These are phyloP conservation scores for Aepyceros melampus DNA, from an alignment of 2,113 vertebrate genomes.

Conservation along the genomic window DNA sequence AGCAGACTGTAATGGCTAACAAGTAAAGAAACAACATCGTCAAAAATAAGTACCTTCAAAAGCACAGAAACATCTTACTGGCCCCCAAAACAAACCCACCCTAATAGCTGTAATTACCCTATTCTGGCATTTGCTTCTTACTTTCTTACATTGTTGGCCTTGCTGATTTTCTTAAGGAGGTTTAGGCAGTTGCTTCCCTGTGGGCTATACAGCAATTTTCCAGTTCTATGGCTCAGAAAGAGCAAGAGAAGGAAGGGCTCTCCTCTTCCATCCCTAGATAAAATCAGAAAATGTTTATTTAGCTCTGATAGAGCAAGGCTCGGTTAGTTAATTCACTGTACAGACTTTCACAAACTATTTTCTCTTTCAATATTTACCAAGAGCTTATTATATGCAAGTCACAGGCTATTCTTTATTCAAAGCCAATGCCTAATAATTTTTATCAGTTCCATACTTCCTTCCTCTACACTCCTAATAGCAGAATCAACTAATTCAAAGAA, in stretches of 20 bases:
- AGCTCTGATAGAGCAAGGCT: conserved; percentile 28
- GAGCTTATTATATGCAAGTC: background rate
- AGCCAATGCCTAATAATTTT: background rate
- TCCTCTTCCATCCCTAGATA: conserved; percentile 21
- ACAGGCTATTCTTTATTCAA: background rate
- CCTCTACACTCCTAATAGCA: background rate
- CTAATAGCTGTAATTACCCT: background rate
- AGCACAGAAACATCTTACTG: background rate
- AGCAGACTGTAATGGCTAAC: background rate
- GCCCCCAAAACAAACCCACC: background rate
- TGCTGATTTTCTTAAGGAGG: conserved; percentile 8
- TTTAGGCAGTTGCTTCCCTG: conserved; percentile 24
- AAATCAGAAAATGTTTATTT: conserved; percentile 45
- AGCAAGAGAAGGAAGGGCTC: conserved; percentile 40
- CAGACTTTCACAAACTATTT: conserved; percentile 1
- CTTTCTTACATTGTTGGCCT: background rate
- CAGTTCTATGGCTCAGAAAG: conserved; percentile 36
- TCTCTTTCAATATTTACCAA: conserved; percentile 40
- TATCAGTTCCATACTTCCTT: background rate
- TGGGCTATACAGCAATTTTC: conserved; percentile 21
- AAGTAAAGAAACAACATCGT: background rate
- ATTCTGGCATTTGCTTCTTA: conserved; percentile 10
- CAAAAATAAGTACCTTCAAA: background rate
- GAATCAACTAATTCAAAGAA: background rate
- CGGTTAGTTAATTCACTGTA: background rate